Evolutionary conservation across 2,113 vertebrate species (phyloP).

Genomic region (Oryzias curvinotus): DNA sequence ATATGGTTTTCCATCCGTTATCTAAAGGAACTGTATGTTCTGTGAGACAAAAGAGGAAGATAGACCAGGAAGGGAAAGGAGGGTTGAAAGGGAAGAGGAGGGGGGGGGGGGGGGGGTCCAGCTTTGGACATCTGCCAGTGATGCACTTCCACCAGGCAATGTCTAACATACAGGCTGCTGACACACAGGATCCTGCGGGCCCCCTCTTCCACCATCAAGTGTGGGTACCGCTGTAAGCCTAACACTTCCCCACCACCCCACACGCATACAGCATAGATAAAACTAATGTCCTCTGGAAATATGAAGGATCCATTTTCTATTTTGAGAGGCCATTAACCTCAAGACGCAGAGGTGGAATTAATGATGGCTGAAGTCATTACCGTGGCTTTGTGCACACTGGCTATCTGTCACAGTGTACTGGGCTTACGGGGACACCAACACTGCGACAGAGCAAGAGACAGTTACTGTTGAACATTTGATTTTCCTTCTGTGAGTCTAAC

Average conservation of each 20-base stretch:
- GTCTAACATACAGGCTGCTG: slow-evolving; percentile 71
- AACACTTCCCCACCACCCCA: slow-evolving; percentile 21
- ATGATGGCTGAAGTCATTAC: slow-evolving; percentile 13
- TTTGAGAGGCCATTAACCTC: slow-evolving; percentile 3
- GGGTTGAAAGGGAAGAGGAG: slow-evolving; percentile 17
- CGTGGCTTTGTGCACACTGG: neutral
- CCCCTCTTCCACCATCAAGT: slow-evolving; percentile 58
- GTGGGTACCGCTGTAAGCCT: slow-evolving; percentile 52
- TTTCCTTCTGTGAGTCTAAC: slow-evolving; percentile 1
- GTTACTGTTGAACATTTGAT: slow-evolving; percentile 1
- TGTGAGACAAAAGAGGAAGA: slow-evolving; percentile 72
- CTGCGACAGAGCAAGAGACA: neutral
- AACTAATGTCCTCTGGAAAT: slow-evolving; percentile 8
- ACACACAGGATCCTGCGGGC: slow-evolving; percentile 75
- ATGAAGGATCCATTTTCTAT: neutral
- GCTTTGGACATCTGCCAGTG: slow-evolving; percentile 71
- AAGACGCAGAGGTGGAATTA: slow-evolving; percentile 14
- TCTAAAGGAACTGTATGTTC: slow-evolving; percentile 61
- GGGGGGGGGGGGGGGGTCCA: slow-evolving; percentile 1
- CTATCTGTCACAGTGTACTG: slow-evolving; percentile 6
- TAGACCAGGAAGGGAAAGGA: slow-evolving; percentile 62
- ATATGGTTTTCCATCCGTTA: slow-evolving; percentile 48
- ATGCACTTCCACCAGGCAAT: slow-evolving; percentile 74
- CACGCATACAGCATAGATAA: slow-evolving; percentile 21
- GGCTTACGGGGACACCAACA: neutral